phyloP scores from a whole-genome alignment of 37 sponge, comb jelly and placozoan species.

The Lycopodina hypogea region DNA sequence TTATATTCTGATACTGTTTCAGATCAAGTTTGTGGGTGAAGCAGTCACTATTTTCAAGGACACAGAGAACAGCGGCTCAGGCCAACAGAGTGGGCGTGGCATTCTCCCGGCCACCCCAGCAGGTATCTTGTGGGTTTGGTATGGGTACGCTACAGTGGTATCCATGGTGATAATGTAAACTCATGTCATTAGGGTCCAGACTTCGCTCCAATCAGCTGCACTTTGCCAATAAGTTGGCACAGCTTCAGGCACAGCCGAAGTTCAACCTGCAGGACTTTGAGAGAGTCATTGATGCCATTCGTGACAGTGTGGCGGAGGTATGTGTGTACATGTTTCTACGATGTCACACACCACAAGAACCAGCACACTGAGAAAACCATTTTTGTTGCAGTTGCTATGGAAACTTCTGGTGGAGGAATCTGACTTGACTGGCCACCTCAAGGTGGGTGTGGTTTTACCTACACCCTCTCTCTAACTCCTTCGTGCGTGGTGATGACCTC shows the following conservation, averaged over 20 bases:
- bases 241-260: slow-evolving; percentile 51
- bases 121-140: not conserved
- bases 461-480: too few relatives aligned
- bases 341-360: not conserved
- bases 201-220: slow-evolving; percentile 43
- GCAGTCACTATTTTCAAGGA: slow-evolving; percentile 68
- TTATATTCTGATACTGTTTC: too few relatives aligned
- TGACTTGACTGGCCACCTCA: slow-evolving; percentile 62
- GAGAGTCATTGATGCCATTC: slow-evolving; percentile 49
- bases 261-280: slow-evolving; percentile 75
- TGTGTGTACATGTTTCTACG: not conserved
- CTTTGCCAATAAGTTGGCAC: slow-evolving; percentile 41
- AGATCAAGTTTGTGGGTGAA: slow-evolving; percentile 83
- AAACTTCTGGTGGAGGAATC: slow-evolving; percentile 75
- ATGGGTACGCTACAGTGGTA: not conserved
- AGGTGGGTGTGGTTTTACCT: slow-evolving; percentile 25
- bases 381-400: slow-evolving; percentile 72
- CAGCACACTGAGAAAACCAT: not conserved
- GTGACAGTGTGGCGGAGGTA: slow-evolving; percentile 72
- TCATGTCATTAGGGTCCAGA: slow-evolving; percentile 9
- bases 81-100: not conserved
- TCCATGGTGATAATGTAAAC: not conserved
- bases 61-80: not conserved
- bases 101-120: slow-evolving; percentile 3
- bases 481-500: too few relatives aligned